phyloP scores from a whole-genome alignment of 2,888 invertebrate species.

The Cotesia congregata region DNA sequence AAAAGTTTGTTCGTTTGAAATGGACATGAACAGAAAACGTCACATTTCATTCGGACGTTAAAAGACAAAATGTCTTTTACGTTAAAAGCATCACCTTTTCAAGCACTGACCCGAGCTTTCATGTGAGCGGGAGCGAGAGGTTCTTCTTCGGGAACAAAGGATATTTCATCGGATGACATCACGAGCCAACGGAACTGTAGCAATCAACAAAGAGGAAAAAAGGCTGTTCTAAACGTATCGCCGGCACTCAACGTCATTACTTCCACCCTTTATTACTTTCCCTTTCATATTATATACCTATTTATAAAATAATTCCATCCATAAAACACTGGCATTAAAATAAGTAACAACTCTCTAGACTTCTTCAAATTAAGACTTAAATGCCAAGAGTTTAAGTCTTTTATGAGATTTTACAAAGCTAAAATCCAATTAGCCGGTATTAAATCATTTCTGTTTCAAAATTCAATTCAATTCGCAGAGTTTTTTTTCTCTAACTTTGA shows the following conservation, averaged over 20 bases:
- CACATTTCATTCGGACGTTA: constrained; percentile 15
- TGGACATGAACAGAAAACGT: not conserved
- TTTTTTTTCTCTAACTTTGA: not conserved
- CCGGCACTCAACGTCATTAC: constrained; percentile 17
- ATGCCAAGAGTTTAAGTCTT: not conserved
- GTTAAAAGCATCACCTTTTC: constrained; percentile 13
- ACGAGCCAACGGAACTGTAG: constrained; percentile 20
- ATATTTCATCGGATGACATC: constrained; percentile 22
- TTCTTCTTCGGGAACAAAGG: not conserved
- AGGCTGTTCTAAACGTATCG: constrained; percentile 1
- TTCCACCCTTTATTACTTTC: not conserved
- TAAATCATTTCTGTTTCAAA: not conserved
- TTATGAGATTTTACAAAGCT: not conserved
- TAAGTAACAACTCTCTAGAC: not conserved
- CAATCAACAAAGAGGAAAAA: constrained; percentile 23
- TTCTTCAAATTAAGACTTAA: not conserved
- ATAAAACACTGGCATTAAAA: not conserved
- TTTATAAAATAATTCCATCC: not conserved
- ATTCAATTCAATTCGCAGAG: not conserved
- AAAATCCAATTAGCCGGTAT: not conserved
- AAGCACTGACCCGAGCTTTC: constrained; percentile 13
- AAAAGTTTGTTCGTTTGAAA: not conserved
- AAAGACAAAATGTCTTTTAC: constrained; percentile 9
- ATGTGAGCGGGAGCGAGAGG: not conserved
- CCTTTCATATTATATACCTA: not conserved